phyloP scores from a whole-genome alignment of 2,888 invertebrate genomes.

The Schizaphis graminum region DNA sequence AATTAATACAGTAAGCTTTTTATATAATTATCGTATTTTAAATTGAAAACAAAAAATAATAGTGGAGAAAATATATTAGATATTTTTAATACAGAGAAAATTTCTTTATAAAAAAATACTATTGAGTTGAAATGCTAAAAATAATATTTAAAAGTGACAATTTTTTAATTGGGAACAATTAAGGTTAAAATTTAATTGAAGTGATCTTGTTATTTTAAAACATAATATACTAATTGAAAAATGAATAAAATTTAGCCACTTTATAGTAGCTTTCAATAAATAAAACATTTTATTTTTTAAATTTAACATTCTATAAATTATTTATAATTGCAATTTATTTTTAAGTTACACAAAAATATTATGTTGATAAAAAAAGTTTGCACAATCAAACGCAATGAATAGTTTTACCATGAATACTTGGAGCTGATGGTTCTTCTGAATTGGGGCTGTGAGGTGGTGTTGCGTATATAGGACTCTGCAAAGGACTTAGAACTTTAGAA shows the following conservation, averaged over 20 bases:
- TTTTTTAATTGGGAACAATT: neutral
- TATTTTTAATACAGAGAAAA: neutral
- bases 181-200: neutral
- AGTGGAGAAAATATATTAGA: neutral
- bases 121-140: neutral
- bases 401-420: slow-evolving; percentile 49
- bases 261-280: neutral
- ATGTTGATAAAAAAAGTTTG: neutral
- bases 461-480: slow-evolving; percentile 81
- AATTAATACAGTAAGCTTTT: neutral
- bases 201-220: neutral
- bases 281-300: neutral
- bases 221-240: neutral
- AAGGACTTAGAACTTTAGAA: slow-evolving; percentile 75
- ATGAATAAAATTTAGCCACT: neutral
- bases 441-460: slow-evolving; percentile 83
- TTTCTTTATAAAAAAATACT: neutral
- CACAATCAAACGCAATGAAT: neutral
- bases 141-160: neutral
- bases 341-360: neutral
- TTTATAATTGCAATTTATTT: neutral
- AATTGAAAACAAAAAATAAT: neutral
- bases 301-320: neutral
- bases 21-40: neutral
- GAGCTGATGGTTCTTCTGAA: slow-evolving; percentile 57